Conservation (phyloP, 2,797 vertebrate genomes). For the Rhinophrynus dorsalis region DNA sequence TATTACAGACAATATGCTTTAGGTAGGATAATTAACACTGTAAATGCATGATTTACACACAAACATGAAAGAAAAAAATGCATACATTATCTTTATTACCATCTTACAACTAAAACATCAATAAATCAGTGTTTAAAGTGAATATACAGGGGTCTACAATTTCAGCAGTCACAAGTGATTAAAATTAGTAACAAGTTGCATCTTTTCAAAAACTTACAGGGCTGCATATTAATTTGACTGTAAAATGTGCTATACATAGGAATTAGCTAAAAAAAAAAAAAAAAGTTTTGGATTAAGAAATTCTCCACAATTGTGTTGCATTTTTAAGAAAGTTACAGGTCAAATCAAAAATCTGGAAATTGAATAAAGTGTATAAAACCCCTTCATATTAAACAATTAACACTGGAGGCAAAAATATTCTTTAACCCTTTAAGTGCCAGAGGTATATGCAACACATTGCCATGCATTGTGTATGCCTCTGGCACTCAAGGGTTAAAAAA, state of each 20-base stretch:
- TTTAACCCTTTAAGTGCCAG: no score
- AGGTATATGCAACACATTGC: no score
- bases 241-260: slow-evolving; percentile 25
- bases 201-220: neutral
- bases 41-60: no score
- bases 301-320: slow-evolving; percentile 69
- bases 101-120: slow-evolving; percentile 27
- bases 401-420: slow-evolving; percentile 63
- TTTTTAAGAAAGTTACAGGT: slow-evolving; percentile 28
- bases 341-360: slow-evolving; percentile 60
- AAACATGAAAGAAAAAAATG: neutral
- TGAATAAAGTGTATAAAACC: slow-evolving; percentile 53
- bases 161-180: slow-evolving; percentile 23
- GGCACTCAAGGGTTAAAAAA: no score
- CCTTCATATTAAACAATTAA: slow-evolving; percentile 54
- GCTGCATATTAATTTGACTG: neutral
- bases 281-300: slow-evolving; percentile 14
- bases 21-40: no score
- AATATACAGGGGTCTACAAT: slow-evolving; percentile 33
- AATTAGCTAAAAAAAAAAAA: slow-evolving; percentile 28
- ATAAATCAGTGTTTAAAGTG: slow-evolving; percentile 9
- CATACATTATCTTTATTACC: slow-evolving; percentile 38
- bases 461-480: no score
- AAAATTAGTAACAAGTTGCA: slow-evolving; percentile 4
- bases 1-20: no score